Percentiles rank a stretch among this genome's conserved stretches.
Evolutionary conservation across 2,113 vertebrate species (phyloP).

Genomic region (Malurus elegans): DNA sequence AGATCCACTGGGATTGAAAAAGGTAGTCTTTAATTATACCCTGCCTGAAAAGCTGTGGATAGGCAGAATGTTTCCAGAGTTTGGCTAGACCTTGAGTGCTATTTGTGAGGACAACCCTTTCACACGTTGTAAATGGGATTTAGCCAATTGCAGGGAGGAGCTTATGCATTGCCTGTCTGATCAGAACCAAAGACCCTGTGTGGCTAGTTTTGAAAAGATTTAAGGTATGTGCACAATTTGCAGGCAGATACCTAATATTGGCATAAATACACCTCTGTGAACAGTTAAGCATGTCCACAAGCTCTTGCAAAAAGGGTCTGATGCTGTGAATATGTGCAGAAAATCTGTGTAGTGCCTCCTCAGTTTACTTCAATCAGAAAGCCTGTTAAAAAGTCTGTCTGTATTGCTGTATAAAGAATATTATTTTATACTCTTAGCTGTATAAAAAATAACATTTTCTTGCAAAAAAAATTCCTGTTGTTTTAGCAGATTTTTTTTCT

Average conservation of each 20-base stretch:
- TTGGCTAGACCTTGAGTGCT: background rate
- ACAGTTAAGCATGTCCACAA: background rate
- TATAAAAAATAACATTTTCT: slow-evolving; percentile 38
- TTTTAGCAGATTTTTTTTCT: slow-evolving; percentile 35
- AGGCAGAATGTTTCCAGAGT: background rate
- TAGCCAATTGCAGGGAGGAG: background rate
- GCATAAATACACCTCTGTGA: background rate
- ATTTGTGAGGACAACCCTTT: background rate
- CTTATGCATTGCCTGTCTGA: background rate
- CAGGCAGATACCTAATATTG: background rate
- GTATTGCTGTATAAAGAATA: background rate
- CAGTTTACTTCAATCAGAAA: background rate
- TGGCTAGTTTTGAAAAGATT: background rate
- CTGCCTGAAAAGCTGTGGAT: background rate
- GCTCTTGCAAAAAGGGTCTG: background rate
- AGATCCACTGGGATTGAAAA: background rate
- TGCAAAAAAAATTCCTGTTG: background rate
- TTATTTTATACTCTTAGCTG: background rate
- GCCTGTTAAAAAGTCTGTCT: background rate
- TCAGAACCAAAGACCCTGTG: background rate
- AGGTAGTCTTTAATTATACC: background rate
- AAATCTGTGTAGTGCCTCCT: background rate
- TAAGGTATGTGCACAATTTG: accelerated
- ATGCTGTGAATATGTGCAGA: background rate
- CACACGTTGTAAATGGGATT: background rate